phyloP scores from a whole-genome alignment of 2,888 invertebrate species.

The Leucophenga maculata region DNA sequence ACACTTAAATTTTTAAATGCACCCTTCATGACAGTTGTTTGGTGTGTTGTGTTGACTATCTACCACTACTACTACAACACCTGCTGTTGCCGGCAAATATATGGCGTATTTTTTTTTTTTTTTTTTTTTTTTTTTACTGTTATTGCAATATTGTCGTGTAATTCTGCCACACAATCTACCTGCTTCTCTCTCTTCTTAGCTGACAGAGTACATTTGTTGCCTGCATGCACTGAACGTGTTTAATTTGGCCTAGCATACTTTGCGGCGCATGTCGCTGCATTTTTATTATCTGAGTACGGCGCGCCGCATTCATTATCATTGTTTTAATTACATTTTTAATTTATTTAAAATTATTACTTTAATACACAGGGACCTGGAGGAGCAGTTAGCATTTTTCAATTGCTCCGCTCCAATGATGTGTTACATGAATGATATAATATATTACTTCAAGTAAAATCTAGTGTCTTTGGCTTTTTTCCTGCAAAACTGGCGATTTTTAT shows the following conservation, averaged over 20 bases:
- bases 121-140: not conserved
- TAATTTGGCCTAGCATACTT: conserved; percentile 55
- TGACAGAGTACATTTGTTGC: conserved; percentile 43
- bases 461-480: too few relatives aligned
- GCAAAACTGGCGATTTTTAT: too few relatives aligned
- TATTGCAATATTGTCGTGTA: conserved; percentile 2
- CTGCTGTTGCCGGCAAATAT: conserved; percentile 41
- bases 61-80: not conserved
- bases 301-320: not conserved
- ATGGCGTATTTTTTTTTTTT: conserved; percentile 46
- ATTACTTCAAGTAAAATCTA: too few relatives aligned
- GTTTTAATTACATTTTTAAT: conserved; percentile 1
- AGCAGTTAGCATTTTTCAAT: too few relatives aligned
- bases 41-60: conserved; percentile 7
- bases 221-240: conserved; percentile 60
- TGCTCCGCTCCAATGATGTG: too few relatives aligned
- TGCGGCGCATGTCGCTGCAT: conserved; percentile 7
- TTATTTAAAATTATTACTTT: not conserved
- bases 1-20: conserved; percentile 60
- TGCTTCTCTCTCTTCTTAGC: conserved; percentile 37
- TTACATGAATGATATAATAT: too few relatives aligned
- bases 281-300: conserved; percentile 2
- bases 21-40: conserved; percentile 39
- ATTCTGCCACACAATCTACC: conserved; percentile 26
- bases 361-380: not conserved